Conservation (phyloP, 2,113 vertebrate genomes). For the Sardina pilchardus region DNA sequence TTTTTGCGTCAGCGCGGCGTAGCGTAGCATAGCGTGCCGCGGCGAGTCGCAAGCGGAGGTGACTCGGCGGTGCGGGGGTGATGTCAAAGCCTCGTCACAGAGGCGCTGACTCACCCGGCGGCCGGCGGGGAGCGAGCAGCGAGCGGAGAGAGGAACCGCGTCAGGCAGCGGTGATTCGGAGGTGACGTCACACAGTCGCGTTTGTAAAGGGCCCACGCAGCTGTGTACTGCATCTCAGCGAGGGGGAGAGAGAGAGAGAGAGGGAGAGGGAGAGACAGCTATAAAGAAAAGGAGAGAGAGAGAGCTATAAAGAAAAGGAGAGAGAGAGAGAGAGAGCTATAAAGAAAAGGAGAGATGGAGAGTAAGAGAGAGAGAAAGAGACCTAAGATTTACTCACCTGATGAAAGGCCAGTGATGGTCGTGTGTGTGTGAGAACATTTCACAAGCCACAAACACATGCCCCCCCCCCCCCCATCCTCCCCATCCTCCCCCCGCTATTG, state of each 20-base stretch:
- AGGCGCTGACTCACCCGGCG: background rate
- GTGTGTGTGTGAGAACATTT: constrained; percentile 20
- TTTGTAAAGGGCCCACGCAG: too few species aligned
- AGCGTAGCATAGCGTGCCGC: too few species aligned
- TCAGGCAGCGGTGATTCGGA: too few species aligned
- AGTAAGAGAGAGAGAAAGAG: too few species aligned
- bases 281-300: too few species aligned
- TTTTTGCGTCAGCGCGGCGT: too few species aligned
- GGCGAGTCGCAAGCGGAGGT: background rate
- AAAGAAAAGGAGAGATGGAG: too few species aligned
- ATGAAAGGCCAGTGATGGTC: constrained; percentile 20
- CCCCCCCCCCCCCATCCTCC: background rate
- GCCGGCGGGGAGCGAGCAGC: background rate
- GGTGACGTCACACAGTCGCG: too few species aligned
- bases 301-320: too few species aligned
- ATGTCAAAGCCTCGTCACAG: background rate
- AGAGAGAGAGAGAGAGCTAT: too few species aligned
- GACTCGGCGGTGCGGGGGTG: background rate
- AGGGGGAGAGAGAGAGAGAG: background rate
- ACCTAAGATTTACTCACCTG: background rate
- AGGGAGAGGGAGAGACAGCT: background rate
- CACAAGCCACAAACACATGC: constrained; percentile 16
- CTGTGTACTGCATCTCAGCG: background rate
- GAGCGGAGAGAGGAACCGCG: background rate
- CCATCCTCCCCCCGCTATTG: background rate